phyloP scores from a whole-genome alignment of 2,888 invertebrate species.

The Biston betularia region DNA sequence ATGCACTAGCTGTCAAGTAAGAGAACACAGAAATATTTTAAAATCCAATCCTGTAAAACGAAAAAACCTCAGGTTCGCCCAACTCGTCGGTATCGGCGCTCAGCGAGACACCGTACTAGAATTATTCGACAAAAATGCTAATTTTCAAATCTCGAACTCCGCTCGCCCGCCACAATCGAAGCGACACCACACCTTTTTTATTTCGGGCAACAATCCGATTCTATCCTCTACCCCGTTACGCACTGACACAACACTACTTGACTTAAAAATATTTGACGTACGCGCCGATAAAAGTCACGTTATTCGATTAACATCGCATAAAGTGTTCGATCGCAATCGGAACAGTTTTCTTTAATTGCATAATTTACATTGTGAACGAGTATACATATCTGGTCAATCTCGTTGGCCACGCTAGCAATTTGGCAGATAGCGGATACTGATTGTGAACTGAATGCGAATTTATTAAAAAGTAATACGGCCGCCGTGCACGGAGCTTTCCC shows the following conservation, averaged over 20 bases:
- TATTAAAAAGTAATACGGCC: constrained; percentile 70
- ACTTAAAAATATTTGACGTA: constrained; percentile 60
- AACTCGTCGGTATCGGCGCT: constrained; percentile 78
- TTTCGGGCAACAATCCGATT: constrained; percentile 69
- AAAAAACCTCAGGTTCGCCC: constrained; percentile 71
- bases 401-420: constrained; percentile 71
- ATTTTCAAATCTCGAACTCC: constrained; percentile 83
- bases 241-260: constrained; percentile 49
- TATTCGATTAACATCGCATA: constrained; percentile 72
- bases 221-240: constrained; percentile 54
- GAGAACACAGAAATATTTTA: constrained; percentile 67
- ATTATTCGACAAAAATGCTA: constrained; percentile 86
- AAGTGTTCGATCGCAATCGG: constrained; percentile 71
- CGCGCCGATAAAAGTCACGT: constrained; percentile 64
- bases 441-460: constrained; percentile 72
- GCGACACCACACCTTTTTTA: constrained; percentile 72
- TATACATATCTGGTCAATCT: constrained; percentile 72
- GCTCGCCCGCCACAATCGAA: constrained; percentile 75
- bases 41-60: constrained; percentile 72
- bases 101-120: constrained; percentile 81
- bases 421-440: constrained; percentile 74
- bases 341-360: constrained; percentile 81
- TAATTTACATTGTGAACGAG: constrained; percentile 77
- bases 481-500: constrained; percentile 61
- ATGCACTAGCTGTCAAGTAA: constrained; percentile 36